Evolutionary conservation across 2,113 vertebrate genomes (phyloP).

Genomic region (Laterallus jamaicensis): DNA sequence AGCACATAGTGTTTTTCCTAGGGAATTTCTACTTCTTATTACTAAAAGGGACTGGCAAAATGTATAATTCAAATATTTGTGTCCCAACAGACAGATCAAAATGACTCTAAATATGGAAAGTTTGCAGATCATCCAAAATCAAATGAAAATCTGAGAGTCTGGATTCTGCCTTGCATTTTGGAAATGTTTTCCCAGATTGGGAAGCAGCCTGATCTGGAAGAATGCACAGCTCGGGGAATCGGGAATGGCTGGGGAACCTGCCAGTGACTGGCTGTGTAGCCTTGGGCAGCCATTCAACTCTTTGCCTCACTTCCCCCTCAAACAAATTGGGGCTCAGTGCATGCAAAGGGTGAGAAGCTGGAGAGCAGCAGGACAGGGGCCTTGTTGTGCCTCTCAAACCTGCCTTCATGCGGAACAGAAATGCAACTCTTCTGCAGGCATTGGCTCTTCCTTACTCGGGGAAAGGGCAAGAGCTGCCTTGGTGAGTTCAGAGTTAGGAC

Average conservation of each 20-base stretch:
- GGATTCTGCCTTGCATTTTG: conserved; percentile 58
- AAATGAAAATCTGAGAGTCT: conserved; percentile 66
- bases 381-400: neutral
- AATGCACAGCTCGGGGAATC: neutral
- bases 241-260: neutral
- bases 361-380: neutral
- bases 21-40: conserved; percentile 62
- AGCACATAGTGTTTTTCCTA: conserved; percentile 50
- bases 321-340: neutral
- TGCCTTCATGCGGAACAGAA: neutral
- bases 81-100: conserved; percentile 65
- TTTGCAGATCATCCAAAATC: conserved; percentile 64
- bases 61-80: conserved; percentile 65
- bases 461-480: neutral
- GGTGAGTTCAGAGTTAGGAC: neutral
- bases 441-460: neutral
- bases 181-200: conserved; percentile 59
- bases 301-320: neutral
- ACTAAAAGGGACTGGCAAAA: conserved; percentile 66
- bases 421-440: neutral
- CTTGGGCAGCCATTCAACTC: neutral
- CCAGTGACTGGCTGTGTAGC: neutral
- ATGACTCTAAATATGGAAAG: conserved; percentile 65
- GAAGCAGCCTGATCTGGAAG: conserved; percentile 25
- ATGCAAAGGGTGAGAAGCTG: neutral